Evolutionary conservation across 2,888 invertebrate species (phyloP).

Genomic region (Sabatieria punctata): DNA sequence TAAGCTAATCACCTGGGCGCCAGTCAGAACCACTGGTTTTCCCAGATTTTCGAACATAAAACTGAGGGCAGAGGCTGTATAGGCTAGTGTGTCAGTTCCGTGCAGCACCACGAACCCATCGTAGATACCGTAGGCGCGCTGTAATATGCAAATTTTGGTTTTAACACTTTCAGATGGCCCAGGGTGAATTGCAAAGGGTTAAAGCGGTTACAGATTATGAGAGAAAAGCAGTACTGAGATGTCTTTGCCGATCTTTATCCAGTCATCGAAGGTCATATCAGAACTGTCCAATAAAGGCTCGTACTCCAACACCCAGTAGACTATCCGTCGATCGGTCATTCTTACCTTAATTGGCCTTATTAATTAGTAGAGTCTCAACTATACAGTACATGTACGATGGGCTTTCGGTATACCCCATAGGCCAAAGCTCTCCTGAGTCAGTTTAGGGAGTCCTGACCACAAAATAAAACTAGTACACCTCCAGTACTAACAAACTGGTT

Average conservation of each 20-base stretch:
- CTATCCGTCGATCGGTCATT: slow-evolving; percentile 12
- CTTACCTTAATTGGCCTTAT: too few relatives aligned
- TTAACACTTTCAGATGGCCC: too few relatives aligned
- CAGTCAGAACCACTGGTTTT: slow-evolving; percentile 79
- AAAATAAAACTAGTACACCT: too few relatives aligned
- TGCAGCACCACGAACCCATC: slow-evolving; percentile 89
- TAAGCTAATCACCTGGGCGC: slow-evolving; percentile 60
- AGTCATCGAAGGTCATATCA: slow-evolving; percentile 77
- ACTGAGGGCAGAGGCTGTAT: slow-evolving; percentile 84
- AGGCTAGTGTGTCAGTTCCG: slow-evolving; percentile 86
- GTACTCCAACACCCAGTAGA: slow-evolving; percentile 48
- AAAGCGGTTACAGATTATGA: too few relatives aligned
- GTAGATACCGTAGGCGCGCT: slow-evolving; percentile 42
- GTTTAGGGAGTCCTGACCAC: too few relatives aligned
- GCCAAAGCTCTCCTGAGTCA: too few relatives aligned
- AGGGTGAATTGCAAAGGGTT: too few relatives aligned
- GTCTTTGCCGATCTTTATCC: slow-evolving; percentile 70
- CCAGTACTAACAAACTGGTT: too few relatives aligned
- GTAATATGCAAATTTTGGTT: too few relatives aligned
- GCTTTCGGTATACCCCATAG: too few relatives aligned
- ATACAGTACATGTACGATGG: too few relatives aligned
- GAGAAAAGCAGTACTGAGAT: slow-evolving; percentile 47
- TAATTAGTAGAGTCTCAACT: too few relatives aligned
- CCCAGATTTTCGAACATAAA: slow-evolving; percentile 90
- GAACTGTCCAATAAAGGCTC: slow-evolving; percentile 73